A percentile compares a stretch with the other conserved stretches of the same genome.
Conservation (phyloP, 2,797 vertebrate genomes). For the Oreochromis grahami region DNA sequence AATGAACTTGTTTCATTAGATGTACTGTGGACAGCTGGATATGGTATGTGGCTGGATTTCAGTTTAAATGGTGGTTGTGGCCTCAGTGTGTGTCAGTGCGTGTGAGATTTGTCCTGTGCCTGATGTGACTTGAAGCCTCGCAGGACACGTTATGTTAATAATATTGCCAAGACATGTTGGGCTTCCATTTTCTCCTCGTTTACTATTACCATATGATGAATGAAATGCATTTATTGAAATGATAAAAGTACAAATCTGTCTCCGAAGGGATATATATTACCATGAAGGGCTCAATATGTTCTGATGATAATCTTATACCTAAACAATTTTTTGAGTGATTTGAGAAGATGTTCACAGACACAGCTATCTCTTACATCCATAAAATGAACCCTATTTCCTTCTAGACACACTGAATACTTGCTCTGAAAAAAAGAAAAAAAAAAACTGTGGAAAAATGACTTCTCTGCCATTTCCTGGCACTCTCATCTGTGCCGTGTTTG, state of each 20-base stretch:
- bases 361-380: neutral
- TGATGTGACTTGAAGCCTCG: neutral
- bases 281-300: neutral
- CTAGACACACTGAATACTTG: constrained; percentile 48
- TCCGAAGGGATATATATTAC: neutral
- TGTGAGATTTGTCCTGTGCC: neutral
- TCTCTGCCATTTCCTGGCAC: constrained; percentile 1
- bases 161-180: constrained; percentile 1
- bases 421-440: neutral
- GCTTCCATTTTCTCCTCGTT: neutral
- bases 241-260: neutral
- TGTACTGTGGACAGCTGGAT: constrained; percentile 21
- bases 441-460: constrained; percentile 29
- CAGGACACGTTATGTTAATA: neutral
- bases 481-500: constrained; percentile 21
- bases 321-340: constrained; percentile 8
- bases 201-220: neutral
- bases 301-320: neutral
- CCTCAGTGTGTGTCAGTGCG: neutral
- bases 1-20: constrained; percentile 28
- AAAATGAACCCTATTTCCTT: constrained; percentile 45
- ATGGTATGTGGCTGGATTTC: neutral
- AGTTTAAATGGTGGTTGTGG: constrained; percentile 16
- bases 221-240: neutral
- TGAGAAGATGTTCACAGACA: neutral